Evolutionary conservation across 2,113 vertebrate species (phyloP), one percentile per base, ranked within the genome.

Genomic region (Hippolais icterina): DNA sequence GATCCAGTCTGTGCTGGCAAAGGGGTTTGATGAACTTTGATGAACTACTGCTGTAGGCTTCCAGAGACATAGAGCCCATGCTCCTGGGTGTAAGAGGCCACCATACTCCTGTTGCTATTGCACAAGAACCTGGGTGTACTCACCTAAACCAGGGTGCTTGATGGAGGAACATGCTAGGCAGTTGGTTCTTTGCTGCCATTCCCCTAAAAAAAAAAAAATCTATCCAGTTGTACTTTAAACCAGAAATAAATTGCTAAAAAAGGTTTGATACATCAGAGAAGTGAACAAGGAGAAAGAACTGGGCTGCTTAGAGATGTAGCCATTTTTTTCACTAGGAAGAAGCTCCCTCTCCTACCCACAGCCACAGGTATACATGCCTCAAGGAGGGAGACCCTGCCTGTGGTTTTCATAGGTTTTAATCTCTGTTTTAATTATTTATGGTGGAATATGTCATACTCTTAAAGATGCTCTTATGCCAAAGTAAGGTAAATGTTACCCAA

Each of bases 101-200:
- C 68, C 0, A 0, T 20, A 23, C 19, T 93, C 63, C 50, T 23
- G 6, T 6, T 64, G 41, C 25, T 35, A 0, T 57, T 54, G 50
- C 28, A 15, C 13, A 24, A 25, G 31, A 64, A 8, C n/a, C 33
- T 42, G 23, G 5, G 6, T 42, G 6, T 66, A 37, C 11, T 79
- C n/a, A 29, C 27, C 20, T 64, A 66, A 53, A 39, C 41, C 37
- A 19, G 9, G 9, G 4, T 2, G 17, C 29, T 61, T 64, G 22
- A 19, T 0, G 0, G 15, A 17, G 42, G 5, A 91, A 12, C 11
- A 41, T 70, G 60, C 19, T 33, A 82, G 27, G 41, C 9, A 15
- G 15, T 49, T 64, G 23, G 5, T 42, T 50, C 69, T 91, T 94
- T 81, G 35, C 84, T 87, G 52, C 31, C 15, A 16, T 52, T 82